These are phyloP conservation scores for Apodemus speciosus DNA, from an alignment of 2,113 vertebrate genomes.

Conservation along the genomic window DNA sequence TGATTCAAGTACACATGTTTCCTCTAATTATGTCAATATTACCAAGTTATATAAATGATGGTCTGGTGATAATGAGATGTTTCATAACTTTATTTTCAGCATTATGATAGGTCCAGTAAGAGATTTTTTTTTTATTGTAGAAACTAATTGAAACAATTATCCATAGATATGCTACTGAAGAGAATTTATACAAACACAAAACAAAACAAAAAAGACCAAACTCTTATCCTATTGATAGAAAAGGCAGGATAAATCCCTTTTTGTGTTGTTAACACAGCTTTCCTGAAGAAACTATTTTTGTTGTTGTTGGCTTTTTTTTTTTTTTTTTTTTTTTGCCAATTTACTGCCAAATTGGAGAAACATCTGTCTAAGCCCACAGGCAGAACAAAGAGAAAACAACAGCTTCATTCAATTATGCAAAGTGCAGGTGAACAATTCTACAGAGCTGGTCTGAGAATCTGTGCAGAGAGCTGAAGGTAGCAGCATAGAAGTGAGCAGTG, in stretches of 20 bases:
- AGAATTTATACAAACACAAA: constrained; percentile 57
- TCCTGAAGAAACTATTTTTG: constrained; percentile 33
- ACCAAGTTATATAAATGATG: constrained; percentile 39
- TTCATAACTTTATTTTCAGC: constrained; percentile 57
- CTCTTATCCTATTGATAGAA: constrained; percentile 50
- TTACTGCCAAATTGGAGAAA: constrained; percentile 59
- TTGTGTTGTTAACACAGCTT: constrained; percentile 31
- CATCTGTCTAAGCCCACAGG: constrained; percentile 33
- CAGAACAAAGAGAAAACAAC: constrained; percentile 15
- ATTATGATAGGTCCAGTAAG: constrained; percentile 56
- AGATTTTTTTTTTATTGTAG: constrained; percentile 5
- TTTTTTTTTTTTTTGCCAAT: constrained; percentile 8
- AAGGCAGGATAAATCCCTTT: constrained; percentile 63
- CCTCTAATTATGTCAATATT: constrained; percentile 63
- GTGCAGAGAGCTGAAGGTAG: background rate
- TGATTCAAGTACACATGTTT: constrained; percentile 60
- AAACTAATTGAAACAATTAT: constrained; percentile 70
- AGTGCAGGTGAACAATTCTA: background rate
- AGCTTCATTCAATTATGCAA: constrained; percentile 42
- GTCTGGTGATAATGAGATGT: constrained; percentile 37
- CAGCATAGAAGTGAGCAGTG: background rate
- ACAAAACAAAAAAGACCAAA: constrained; percentile 29
- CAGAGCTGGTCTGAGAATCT: background rate
- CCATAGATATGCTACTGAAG: constrained; percentile 40
- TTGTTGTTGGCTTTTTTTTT: background rate